Conservation (phyloP, 2,888 invertebrate species). For the Diaperis boleti region DNA sequence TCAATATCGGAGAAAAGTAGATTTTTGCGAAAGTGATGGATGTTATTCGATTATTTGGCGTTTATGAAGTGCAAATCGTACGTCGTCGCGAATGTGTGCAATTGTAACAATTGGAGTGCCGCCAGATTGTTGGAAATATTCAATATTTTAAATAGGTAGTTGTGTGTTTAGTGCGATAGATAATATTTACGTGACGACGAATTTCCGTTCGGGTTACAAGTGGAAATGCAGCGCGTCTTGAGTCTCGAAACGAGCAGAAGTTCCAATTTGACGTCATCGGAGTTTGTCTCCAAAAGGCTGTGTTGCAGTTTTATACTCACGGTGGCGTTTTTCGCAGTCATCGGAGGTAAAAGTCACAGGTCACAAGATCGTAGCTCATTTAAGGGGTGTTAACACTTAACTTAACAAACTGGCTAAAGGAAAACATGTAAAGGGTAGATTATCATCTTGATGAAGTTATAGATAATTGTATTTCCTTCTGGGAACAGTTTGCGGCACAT, state of each 20-base stretch:
- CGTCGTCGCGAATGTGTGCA: conserved; percentile 1
- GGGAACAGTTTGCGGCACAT: too few species aligned
- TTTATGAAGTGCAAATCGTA: not conserved
- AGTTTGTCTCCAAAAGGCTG: conserved; percentile 55
- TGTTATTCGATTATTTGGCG: conserved; percentile 1
- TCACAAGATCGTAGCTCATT: too few species aligned
- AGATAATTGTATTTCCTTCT: too few species aligned
- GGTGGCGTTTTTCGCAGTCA: conserved; percentile 65
- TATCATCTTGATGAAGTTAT: too few species aligned
- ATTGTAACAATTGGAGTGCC: conserved; percentile 15
- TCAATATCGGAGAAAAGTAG: conserved; percentile 12
- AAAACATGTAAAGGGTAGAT: too few species aligned
- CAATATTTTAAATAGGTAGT: conserved; percentile 11
- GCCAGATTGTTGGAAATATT: conserved; percentile 28
- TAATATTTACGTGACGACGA: conserved; percentile 10
- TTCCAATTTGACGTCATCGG: conserved; percentile 57
- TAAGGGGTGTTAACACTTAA: too few species aligned
- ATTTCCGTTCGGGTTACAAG: conserved; percentile 3
- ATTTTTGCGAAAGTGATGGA: conserved; percentile 14
- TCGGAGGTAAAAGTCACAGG: conserved; percentile 65
- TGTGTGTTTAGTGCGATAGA: conserved; percentile 14
- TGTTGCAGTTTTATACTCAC: conserved; percentile 66
- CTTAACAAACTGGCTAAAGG: too few species aligned
- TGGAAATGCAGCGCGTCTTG: conserved; percentile 66
- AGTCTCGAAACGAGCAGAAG: conserved; percentile 66